A percentile compares a stretch with the other conserved stretches of the same genome.
phyloP scores from a whole-genome alignment of 2,888 invertebrate species.

The Netelia melanura region DNA sequence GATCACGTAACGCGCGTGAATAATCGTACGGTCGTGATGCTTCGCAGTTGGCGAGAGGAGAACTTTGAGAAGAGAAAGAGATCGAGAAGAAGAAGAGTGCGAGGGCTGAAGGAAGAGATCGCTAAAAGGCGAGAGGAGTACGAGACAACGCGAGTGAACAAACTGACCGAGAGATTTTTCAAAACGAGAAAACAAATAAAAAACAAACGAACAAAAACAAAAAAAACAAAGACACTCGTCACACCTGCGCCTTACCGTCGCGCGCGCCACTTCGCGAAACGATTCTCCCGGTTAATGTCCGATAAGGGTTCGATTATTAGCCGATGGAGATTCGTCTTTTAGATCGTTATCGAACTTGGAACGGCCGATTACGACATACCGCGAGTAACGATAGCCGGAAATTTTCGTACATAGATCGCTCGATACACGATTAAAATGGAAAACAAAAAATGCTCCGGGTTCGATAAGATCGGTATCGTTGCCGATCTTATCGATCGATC shows the following conservation, averaged over 20 bases:
- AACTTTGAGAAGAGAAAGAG: too few species aligned
- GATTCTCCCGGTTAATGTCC: constrained; percentile 21
- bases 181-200: too few species aligned
- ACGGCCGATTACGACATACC: neutral
- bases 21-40: constrained; percentile 69
- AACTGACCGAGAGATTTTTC: neutral
- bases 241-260: neutral
- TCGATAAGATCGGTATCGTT: neutral
- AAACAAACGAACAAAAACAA: too few species aligned
- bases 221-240: neutral
- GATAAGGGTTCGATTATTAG: constrained; percentile 41
- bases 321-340: constrained; percentile 15
- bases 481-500: too few species aligned
- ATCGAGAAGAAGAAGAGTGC: too few species aligned
- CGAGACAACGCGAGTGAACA: constrained; percentile 6
- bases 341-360: constrained; percentile 14
- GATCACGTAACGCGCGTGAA: constrained; percentile 69
- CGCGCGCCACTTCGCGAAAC: neutral
- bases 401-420: neutral
- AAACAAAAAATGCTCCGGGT: neutral
- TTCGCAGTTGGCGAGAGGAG: neutral
- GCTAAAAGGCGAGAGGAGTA: neutral
- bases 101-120: neutral
- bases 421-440: neutral
- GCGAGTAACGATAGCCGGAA: neutral